A percentile compares a stretch with the other conserved stretches of the same genome.
Conservation (phyloP, 1,140 invertebrate species). For the Lycorma delicatula region DNA sequence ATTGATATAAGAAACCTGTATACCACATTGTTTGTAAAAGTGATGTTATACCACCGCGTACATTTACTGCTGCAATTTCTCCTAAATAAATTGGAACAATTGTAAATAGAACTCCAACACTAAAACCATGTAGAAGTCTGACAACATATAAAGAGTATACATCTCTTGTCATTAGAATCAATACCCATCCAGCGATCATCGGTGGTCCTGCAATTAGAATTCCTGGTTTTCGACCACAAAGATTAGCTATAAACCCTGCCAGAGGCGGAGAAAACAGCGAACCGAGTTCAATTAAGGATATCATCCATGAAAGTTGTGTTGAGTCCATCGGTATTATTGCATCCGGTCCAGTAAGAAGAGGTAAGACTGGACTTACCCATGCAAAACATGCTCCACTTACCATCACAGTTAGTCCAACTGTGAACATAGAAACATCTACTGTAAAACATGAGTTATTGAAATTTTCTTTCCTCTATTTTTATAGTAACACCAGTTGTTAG, state of each 20-base stretch:
- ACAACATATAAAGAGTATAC: slow-evolving; percentile 18
- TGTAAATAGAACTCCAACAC: slow-evolving; percentile 63
- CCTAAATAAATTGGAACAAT: slow-evolving; percentile 76
- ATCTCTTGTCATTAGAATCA: background rate
- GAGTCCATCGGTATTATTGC: slow-evolving; percentile 43
- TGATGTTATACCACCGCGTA: slow-evolving; percentile 46
- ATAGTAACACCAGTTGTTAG: no score
- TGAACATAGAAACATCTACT: no score
- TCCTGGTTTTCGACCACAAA: slow-evolving; percentile 18
- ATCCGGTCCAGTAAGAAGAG: slow-evolving; percentile 38
- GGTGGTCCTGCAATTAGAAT: slow-evolving; percentile 9
- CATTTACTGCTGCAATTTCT: slow-evolving; percentile 51
- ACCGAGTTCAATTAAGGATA: slow-evolving; percentile 44
- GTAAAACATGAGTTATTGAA: no score
- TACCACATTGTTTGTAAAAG: slow-evolving; percentile 70
- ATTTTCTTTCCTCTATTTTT: no score
- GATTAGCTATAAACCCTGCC: slow-evolving; percentile 24
- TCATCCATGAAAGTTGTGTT: slow-evolving; percentile 55
- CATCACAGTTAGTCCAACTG: slow-evolving; percentile 36
- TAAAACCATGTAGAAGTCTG: slow-evolving; percentile 37
- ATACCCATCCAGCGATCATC: background rate
- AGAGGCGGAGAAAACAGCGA: slow-evolving; percentile 38
- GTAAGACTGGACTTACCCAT: slow-evolving; percentile 52
- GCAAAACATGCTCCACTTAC: slow-evolving; percentile 36
- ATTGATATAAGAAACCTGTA: slow-evolving; percentile 62